phyloP scores from a whole-genome alignment of 2,888 invertebrate genomes.

The Drosophila limbata region DNA sequence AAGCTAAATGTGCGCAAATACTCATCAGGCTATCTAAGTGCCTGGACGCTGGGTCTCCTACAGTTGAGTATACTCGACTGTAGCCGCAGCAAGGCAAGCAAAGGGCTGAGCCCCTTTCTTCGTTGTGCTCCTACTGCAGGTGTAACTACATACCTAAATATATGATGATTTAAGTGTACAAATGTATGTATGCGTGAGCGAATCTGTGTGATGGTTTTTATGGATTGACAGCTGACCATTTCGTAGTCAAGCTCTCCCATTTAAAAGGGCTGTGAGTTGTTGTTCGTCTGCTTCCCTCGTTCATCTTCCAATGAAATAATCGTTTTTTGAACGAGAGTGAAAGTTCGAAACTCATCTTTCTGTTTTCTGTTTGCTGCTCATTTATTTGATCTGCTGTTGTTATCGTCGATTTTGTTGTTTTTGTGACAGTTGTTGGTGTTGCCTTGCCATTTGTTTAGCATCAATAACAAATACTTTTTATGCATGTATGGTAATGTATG shows the following conservation, averaged over 20 bases:
- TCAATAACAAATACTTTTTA: constrained; percentile 73
- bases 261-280: neutral
- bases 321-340: constrained; percentile 66
- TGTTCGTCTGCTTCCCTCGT: constrained; percentile 15
- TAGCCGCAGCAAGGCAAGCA: no score
- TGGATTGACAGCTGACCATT: neutral
- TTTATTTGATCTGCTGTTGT: constrained; percentile 48
- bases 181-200: no score
- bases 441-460: constrained; percentile 66
- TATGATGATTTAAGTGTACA: no score
- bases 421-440: constrained; percentile 9
- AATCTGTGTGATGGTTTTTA: no score
- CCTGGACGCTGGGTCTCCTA: no score
- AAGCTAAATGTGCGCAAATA: no score
- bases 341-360: constrained; percentile 51
- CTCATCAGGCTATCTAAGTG: no score
- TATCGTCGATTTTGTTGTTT: neutral
- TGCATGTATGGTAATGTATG: no score
- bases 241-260: neutral
- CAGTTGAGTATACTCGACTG: no score
- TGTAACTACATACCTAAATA: no score
- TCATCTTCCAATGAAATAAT: constrained; percentile 43
- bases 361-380: constrained; percentile 23
- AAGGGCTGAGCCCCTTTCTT: no score
- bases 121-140: no score